These are phyloP conservation scores for Dryobotodes eremita DNA, from an alignment of 2,888 invertebrate genomes.

Conservation along the genomic window DNA sequence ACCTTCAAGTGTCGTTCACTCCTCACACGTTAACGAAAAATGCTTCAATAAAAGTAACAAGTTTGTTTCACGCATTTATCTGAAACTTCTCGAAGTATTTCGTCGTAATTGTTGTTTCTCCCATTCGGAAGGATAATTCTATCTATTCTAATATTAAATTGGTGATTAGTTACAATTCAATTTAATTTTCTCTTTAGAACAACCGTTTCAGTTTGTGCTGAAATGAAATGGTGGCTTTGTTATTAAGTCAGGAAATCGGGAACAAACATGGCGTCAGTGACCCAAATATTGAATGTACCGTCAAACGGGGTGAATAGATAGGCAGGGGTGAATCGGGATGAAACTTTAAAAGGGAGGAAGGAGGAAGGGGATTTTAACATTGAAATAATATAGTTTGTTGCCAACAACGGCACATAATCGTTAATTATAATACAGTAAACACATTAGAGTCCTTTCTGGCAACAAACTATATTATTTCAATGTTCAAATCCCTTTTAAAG, in stretches of 20 bases:
- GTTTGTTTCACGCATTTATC: not conserved
- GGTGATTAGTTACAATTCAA: not conserved
- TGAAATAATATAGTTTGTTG: too few relatives aligned
- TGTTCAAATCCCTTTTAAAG: too few relatives aligned
- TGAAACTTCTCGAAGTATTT: not conserved
- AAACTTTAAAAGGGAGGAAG: too few relatives aligned
- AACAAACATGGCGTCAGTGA: not conserved
- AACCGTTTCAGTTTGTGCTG: too few relatives aligned
- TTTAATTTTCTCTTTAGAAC: not conserved
- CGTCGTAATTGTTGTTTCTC: not conserved
- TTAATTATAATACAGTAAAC: too few relatives aligned
- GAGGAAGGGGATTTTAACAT: too few relatives aligned
- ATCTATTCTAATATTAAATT: not conserved
- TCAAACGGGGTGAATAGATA: too few relatives aligned
- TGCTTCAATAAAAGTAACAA: slow-evolving; percentile 1
- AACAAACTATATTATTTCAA: too few relatives aligned
- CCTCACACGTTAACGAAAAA: not conserved
- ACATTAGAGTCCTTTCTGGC: too few relatives aligned
- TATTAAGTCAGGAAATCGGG: not conserved
- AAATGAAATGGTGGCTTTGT: not conserved
- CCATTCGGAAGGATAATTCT: not conserved
- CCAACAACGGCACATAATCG: too few relatives aligned
- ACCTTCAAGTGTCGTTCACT: not conserved
- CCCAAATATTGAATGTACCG: not conserved
- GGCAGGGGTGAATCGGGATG: too few relatives aligned